These are phyloP conservation scores for Gadus chalcogrammus DNA, from an alignment of 2,113 vertebrate species.

Conservation along the genomic window DNA sequence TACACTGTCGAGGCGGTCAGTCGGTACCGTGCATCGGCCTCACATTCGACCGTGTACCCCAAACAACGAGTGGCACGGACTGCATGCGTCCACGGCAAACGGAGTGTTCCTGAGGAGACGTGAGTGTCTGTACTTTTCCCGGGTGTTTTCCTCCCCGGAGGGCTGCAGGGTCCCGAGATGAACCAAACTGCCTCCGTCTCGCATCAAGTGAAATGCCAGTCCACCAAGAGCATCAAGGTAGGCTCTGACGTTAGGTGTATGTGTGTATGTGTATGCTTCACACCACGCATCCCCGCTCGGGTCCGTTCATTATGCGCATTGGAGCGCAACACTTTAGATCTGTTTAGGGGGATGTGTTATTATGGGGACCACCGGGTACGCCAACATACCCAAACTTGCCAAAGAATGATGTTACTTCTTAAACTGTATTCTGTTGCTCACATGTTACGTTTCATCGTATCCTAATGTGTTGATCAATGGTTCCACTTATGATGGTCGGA, in stretches of 20 bases:
- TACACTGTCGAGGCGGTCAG: too few species aligned
- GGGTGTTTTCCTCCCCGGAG: not conserved
- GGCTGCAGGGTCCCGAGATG: slow-evolving; percentile 71
- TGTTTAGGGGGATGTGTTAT: not conserved
- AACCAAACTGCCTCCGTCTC: slow-evolving; percentile 88
- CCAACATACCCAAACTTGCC: not conserved
- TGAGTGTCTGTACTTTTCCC: too few species aligned
- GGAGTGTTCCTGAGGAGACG: too few species aligned
- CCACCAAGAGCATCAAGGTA: slow-evolving; percentile 82
- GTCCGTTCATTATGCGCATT: slow-evolving; percentile 42
- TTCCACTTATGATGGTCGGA: slow-evolving; percentile 13
- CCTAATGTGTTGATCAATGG: not conserved
- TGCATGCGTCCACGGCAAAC: too few species aligned
- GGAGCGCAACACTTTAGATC: slow-evolving; percentile 43
- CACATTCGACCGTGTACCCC: too few species aligned
- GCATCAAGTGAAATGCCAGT: slow-evolving; percentile 84
- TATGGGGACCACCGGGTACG: not conserved
- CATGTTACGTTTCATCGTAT: not conserved
- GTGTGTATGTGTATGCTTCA: not conserved
- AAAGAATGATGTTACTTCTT: not conserved
- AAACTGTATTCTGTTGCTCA: not conserved
- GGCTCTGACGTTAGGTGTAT: slow-evolving; percentile 14
- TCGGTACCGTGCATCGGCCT: too few species aligned
- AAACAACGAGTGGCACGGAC: too few species aligned
- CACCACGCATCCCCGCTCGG: slow-evolving; percentile 32